Evolutionary conservation across 1,140 invertebrate genomes (phyloP).

Genomic region (Condylostylus longicornis): DNA sequence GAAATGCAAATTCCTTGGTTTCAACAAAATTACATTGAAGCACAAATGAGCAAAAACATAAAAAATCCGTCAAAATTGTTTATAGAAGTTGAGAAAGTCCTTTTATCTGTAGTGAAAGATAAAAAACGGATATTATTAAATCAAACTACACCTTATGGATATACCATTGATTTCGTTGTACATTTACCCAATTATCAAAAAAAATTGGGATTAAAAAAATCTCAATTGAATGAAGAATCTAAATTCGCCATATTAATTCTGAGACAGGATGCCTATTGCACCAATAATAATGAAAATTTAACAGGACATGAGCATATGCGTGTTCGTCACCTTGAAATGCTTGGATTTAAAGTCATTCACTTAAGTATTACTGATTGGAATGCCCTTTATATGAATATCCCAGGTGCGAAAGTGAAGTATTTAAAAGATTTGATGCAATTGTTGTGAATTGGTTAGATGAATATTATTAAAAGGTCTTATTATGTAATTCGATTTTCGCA

Average conservation of each 20-base stretch:
- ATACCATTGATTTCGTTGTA: constrained; percentile 30
- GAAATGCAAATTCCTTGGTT: constrained; percentile 47
- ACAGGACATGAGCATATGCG: constrained; percentile 33
- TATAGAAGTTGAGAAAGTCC: constrained; percentile 14
- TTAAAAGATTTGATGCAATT: constrained; percentile 27
- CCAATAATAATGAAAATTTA: constrained; percentile 27
- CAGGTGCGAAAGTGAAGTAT: constrained; percentile 31
- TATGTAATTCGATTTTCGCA: too few species aligned
- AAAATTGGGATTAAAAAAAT: not conserved
- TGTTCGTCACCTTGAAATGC: constrained; percentile 42
- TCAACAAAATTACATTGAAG: constrained; percentile 44
- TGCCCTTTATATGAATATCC: constrained; percentile 30
- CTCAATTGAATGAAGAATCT: constrained; percentile 2
- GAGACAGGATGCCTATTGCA: constrained; percentile 27
- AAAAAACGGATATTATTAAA: constrained; percentile 23
- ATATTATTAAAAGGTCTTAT: too few species aligned
- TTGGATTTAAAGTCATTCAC: constrained; percentile 40
- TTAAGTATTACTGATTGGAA: constrained; percentile 40
- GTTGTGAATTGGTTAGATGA: too few species aligned
- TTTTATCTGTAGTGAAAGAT: constrained; percentile 16
- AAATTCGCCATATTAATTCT: constrained; percentile 33
- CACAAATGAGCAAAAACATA: constrained; percentile 27
- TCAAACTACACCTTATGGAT: constrained; percentile 29
- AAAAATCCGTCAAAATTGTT: constrained; percentile 10
- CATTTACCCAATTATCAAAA: too few species aligned